These are phyloP conservation scores for Yoshiicerus persimilis DNA, from an alignment of 1,140 invertebrate genomes.

Conservation along the genomic window DNA sequence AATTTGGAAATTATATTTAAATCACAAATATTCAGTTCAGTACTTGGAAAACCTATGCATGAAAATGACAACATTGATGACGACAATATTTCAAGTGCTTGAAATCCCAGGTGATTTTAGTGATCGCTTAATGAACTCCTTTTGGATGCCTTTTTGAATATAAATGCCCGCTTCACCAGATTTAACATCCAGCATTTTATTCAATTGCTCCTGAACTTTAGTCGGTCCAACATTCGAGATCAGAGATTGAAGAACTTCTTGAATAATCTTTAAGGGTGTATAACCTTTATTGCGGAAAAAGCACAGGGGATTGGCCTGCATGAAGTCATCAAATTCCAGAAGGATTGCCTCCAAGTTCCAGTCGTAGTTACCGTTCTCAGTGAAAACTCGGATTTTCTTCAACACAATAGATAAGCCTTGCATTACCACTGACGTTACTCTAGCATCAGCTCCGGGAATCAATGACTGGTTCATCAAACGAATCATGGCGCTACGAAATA, in stretches of 20 bases:
- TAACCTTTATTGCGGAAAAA: constrained; percentile 61
- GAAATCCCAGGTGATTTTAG: neutral
- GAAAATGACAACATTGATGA: too few relatives aligned
- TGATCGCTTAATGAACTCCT: neutral
- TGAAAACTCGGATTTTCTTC: constrained; percentile 73
- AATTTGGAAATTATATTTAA: too few relatives aligned
- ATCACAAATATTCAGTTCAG: too few relatives aligned
- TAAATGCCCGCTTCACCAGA: constrained; percentile 40
- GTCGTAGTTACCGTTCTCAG: constrained; percentile 76
- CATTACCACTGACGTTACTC: constrained; percentile 71
- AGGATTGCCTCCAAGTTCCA: constrained; percentile 61
- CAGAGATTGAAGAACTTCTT: constrained; percentile 85
- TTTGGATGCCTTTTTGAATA: constrained; percentile 39
- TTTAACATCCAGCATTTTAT: constrained; percentile 49
- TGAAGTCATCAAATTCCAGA: constrained; percentile 81
- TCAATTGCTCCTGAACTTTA: constrained; percentile 47
- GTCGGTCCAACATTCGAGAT: constrained; percentile 54
- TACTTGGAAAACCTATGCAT: too few relatives aligned
- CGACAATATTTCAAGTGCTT: too few relatives aligned
- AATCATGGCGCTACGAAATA: constrained; percentile 69
- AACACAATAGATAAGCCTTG: constrained; percentile 87
- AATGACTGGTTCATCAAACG: constrained; percentile 74
- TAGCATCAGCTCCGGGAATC: constrained; percentile 47
- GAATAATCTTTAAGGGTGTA: constrained; percentile 81
- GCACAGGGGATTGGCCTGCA: constrained; percentile 56